These are phyloP conservation scores for Periophthalmodon schlosseri DNA, from an alignment of 2,113 vertebrate genomes.

Conservation along the genomic window DNA sequence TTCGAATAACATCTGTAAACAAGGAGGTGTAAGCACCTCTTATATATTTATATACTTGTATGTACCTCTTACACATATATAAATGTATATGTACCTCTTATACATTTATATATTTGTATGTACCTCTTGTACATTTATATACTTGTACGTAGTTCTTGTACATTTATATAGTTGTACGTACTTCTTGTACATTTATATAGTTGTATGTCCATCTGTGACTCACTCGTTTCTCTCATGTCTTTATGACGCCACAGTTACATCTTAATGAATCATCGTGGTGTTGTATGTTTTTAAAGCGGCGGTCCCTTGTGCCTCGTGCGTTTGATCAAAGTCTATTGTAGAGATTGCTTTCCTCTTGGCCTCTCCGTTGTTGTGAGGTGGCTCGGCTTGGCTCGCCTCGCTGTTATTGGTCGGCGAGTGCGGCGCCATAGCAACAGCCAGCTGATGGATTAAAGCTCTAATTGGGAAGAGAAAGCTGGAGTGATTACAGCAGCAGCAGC, in stretches of 20 bases:
- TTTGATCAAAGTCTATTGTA: slow-evolving; percentile 12
- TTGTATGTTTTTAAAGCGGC: not conserved
- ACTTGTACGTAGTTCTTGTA: no score
- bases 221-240: not conserved
- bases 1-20: no score
- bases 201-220: not conserved
- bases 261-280: not conserved
- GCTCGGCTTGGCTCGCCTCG: not conserved
- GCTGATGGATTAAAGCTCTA: slow-evolving; percentile 69
- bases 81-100: no score
- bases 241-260: not conserved
- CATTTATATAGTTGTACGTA: no score
- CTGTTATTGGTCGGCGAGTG: slow-evolving; percentile 46
- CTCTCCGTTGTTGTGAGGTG: slow-evolving; percentile 27
- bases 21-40: no score
- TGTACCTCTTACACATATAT: no score
- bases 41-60: no score
- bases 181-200: no score
- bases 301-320: not conserved
- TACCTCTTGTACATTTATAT: no score
- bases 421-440: slow-evolving; percentile 65
- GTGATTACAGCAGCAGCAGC: slow-evolving; percentile 39
- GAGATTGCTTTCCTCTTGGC: slow-evolving; percentile 17
- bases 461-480: slow-evolving; percentile 61
- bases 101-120: no score